A percentile compares a stretch with the other conserved stretches of the same genome.
phyloP scores from a whole-genome alignment of 53 echinoderm and acorn worm genomes.

The Patiria pectinifera region DNA sequence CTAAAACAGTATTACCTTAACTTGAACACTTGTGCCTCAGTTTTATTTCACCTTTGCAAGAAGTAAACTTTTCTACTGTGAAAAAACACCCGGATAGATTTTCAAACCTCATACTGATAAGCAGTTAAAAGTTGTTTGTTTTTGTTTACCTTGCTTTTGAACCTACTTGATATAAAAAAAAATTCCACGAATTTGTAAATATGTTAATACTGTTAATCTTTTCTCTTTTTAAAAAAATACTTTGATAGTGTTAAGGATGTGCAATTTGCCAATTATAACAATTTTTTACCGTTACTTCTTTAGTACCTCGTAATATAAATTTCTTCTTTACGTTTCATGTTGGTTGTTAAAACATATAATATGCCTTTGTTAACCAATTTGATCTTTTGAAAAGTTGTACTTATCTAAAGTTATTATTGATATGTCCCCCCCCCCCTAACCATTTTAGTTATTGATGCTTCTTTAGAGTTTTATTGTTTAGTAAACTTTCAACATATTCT shows the following conservation, averaged over 20 bases:
- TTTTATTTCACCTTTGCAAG: neutral
- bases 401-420: neutral
- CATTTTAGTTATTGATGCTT: too few relatives aligned
- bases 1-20: conserved; percentile 11
- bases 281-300: neutral
- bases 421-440: too few relatives aligned
- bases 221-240: neutral
- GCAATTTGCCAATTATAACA: conserved; percentile 9
- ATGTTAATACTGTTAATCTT: neutral
- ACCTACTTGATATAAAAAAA: neutral
- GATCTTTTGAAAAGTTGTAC: neutral
- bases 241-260: neutral
- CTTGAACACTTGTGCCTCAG: neutral
- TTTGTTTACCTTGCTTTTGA: neutral
- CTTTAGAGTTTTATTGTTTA: too few relatives aligned
- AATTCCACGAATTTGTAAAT: neutral
- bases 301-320: neutral
- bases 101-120: neutral
- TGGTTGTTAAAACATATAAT: neutral
- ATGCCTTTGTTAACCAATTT: neutral
- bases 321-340: neutral
- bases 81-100: neutral
- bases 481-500: too few relatives aligned
- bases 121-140: neutral
- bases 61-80: neutral